Evolutionary conservation across 2,113 vertebrate species (phyloP).

Genomic region (Ochotona curzoniae): DNA sequence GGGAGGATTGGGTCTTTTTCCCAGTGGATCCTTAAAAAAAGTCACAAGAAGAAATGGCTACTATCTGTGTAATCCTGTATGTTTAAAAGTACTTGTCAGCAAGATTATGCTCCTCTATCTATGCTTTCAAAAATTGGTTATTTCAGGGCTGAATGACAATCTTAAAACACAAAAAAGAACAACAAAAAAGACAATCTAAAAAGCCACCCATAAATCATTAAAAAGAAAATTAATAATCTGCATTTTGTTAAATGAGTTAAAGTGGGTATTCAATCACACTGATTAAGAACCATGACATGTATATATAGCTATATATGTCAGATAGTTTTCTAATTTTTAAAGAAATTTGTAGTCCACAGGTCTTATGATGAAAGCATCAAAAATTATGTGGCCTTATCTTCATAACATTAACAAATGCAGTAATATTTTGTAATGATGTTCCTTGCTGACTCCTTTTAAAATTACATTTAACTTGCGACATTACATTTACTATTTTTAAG

Average conservation of each 20-base stretch:
- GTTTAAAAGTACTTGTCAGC: conserved; percentile 19
- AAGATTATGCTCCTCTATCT: conserved; percentile 3
- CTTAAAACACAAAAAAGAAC: conserved; percentile 35
- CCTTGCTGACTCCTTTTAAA: conserved; percentile 13
- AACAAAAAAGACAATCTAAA: conserved; percentile 29
- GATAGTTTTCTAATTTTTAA: background rate
- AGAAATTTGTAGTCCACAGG: background rate
- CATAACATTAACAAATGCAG: background rate
- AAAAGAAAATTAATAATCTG: conserved; percentile 11
- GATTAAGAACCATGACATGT: background rate
- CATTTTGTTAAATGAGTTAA: background rate
- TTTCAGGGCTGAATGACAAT: background rate
- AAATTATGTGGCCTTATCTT: conserved; percentile 7
- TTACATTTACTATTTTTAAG: no score
- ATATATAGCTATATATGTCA: background rate
- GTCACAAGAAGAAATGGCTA: conserved; percentile 3
- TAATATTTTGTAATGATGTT: background rate
- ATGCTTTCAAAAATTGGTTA: conserved; percentile 30
- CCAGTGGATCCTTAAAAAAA: conserved; percentile 90
- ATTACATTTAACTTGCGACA: background rate
- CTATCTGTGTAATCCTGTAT: conserved; percentile 12
- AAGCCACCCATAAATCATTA: conserved; percentile 1
- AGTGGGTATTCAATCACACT: background rate
- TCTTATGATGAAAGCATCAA: background rate
- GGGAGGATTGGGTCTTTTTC: conserved; percentile 91